Percentiles rank a stretch among this genome's conserved stretches.
phyloP scores from a whole-genome alignment of 2,113 vertebrate genomes.

The Panthera tigris region DNA sequence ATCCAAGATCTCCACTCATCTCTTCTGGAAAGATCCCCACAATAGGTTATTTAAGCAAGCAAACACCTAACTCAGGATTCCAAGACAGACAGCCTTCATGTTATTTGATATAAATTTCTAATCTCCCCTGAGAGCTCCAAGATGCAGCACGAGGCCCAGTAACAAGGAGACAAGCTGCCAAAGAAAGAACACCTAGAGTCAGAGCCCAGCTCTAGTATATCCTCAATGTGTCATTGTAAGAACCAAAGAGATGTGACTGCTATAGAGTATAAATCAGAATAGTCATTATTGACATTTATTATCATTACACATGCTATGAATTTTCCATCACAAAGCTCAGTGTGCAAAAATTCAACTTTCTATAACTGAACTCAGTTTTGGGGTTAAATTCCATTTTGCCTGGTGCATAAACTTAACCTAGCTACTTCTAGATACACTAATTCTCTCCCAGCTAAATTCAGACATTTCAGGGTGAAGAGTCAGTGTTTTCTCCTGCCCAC shows the following conservation, averaged over 20 bases:
- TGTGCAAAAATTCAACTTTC: background rate
- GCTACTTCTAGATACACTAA: background rate
- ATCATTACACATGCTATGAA: background rate
- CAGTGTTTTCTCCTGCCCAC: background rate
- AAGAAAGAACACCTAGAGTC: background rate
- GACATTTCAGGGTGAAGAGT: background rate
- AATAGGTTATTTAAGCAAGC: background rate
- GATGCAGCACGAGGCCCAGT: background rate
- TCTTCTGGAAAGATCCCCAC: background rate
- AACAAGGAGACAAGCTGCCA: background rate
- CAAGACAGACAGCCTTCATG: background rate
- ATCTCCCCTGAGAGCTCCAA: background rate
- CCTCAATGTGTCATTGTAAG: background rate
- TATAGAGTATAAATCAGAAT: background rate
- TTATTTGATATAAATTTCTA: background rate
- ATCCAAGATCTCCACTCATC: background rate
- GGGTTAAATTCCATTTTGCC: background rate
- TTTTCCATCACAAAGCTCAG: background rate
- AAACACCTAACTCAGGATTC: background rate
- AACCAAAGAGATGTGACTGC: background rate
- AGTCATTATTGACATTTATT: background rate
- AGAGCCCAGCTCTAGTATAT: background rate
- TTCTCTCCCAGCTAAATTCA: background rate
- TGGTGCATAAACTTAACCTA: background rate
- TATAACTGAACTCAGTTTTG: background rate